Evolutionary conservation across 2,113 vertebrate genomes (phyloP).

Genomic region (Dipodomys stephensi): DNA sequence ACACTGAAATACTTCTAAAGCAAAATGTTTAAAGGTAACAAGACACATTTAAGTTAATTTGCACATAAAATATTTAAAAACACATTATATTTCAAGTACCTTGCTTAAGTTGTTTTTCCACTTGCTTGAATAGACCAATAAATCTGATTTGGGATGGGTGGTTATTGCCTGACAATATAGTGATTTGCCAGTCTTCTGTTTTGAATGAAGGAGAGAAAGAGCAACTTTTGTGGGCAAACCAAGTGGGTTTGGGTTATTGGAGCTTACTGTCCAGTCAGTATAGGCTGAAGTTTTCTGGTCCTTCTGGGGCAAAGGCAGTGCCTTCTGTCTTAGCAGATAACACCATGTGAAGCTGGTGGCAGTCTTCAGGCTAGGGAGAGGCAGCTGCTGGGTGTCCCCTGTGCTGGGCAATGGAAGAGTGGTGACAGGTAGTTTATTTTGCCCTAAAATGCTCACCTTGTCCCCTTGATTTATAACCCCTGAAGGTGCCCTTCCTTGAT

Average conservation of each 20-base stretch:
- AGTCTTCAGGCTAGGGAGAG: conserved; percentile 97
- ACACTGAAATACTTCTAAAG: conserved; percentile 63
- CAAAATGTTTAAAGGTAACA: conserved; percentile 55
- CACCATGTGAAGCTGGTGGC: conserved; percentile 97
- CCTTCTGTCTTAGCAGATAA: conserved; percentile 94
- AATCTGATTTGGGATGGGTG: conserved; percentile 91
- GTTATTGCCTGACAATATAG: conserved; percentile 95
- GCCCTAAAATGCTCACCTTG: conserved; percentile 84
- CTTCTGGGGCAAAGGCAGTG: conserved; percentile 91
- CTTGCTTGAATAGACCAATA: conserved; percentile 96
- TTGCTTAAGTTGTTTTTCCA: conserved; percentile 94
- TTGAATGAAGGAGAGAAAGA: conserved; percentile 97
- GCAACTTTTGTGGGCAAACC: conserved; percentile 96
- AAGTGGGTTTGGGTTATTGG: conserved; percentile 94
- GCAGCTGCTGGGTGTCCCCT: conserved; percentile 89
- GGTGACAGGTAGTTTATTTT: conserved; percentile 85
- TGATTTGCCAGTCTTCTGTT: conserved; percentile 94
- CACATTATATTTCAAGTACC: conserved; percentile 86
- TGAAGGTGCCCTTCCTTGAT: conserved; percentile 88
- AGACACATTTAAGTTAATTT: conserved; percentile 43
- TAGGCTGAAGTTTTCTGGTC: conserved; percentile 96
- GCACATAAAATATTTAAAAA: conserved; percentile 17
- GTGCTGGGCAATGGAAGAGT: conserved; percentile 86
- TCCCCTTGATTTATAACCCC: conserved; percentile 83
- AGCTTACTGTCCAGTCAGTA: conserved; percentile 91